Evolutionary conservation across 2,113 vertebrate species (phyloP), one percentile per base, ranked within the genome.

Genomic region (Nycticryphes semicollaris): DNA sequence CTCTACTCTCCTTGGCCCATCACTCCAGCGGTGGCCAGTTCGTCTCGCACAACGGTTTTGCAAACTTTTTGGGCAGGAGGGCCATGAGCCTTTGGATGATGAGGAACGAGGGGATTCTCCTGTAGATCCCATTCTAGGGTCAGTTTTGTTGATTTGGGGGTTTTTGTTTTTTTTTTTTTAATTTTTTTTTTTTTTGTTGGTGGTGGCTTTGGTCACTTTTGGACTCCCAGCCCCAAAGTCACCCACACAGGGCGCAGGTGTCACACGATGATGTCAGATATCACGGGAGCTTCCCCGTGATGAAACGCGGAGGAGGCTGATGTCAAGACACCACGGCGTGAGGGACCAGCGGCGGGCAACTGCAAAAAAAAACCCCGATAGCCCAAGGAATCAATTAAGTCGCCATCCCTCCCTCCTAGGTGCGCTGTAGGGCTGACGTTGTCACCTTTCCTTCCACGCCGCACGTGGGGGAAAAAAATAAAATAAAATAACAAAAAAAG

Each of bases 331-430:
- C 81, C 85, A 91, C 72, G 77, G 74, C 53, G 41, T 62, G 83
- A 96, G 64, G 78, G 63, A 78, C 79, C 89, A 84, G 86, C n/a
- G 67, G 54, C 48, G 87, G 53, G 83, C 93, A 87, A 88, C 93
- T 89, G 94, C 50, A 88, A 90, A 94, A 94, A 92, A 87, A 74
- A 96, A 43, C 41, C 41, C 41, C 13, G 48, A 88, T 85, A 91
- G 84, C 91, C 68, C 69, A 94, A 94, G 66, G 86, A 90, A 96
- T 63, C 89, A 60, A 72, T 92, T 91, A 94, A 94, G 97, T 75
- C 84, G 96, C 91, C 96, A 88, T 75, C 83, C 88, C 75, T 23
- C 43, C 66, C 25, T 84, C 39, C 84, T 41, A 53, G 91, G 68
- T 33, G 43, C 57, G 88, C n/a, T 84, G 70, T 74, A 78, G 84